These are phyloP conservation scores for Gnathonemus echidnorhynchus DNA, from an alignment of 2,113 vertebrate species.

Conservation along the genomic window DNA sequence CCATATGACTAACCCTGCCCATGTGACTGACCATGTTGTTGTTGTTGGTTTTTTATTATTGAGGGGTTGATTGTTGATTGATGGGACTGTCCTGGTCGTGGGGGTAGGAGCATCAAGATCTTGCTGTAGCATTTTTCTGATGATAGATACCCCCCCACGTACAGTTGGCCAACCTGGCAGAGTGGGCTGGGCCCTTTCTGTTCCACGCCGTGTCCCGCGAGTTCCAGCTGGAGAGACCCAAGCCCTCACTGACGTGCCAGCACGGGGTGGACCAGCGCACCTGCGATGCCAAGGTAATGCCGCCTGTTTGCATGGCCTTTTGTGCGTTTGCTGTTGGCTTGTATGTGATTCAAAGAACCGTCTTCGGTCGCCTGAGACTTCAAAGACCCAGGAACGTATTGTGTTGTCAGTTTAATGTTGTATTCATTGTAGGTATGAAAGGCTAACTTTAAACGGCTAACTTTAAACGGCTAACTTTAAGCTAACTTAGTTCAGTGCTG, in stretches of 20 bases:
- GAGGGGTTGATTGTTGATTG: neutral
- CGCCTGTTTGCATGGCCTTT: neutral
- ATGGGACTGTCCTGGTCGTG: neutral
- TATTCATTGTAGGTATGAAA: neutral
- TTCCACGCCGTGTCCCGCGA: constrained; percentile 89
- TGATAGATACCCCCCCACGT: neutral
- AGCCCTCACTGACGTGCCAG: constrained; percentile 82
- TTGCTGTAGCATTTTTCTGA: neutral
- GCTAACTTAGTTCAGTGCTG: neutral
- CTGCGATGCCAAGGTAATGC: constrained; percentile 84
- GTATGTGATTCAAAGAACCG: neutral
- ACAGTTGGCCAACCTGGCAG: constrained; percentile 77
- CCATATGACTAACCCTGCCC: neutral
- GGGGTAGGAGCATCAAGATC: neutral
- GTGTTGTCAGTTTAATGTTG: neutral
- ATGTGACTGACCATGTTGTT: neutral
- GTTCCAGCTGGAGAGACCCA: constrained; percentile 90
- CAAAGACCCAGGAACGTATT: neutral
- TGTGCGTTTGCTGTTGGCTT: neutral
- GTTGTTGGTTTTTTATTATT: neutral
- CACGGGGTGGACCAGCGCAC: constrained; percentile 86
- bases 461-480: neutral
- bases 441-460: neutral
- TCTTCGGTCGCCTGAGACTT: neutral
- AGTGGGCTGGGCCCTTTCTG: constrained; percentile 87